Evolutionary conservation across 2,888 invertebrate genomes (phyloP), one percentile per base, ranked within the genome.

Genomic region (Limenitis camilla): DNA sequence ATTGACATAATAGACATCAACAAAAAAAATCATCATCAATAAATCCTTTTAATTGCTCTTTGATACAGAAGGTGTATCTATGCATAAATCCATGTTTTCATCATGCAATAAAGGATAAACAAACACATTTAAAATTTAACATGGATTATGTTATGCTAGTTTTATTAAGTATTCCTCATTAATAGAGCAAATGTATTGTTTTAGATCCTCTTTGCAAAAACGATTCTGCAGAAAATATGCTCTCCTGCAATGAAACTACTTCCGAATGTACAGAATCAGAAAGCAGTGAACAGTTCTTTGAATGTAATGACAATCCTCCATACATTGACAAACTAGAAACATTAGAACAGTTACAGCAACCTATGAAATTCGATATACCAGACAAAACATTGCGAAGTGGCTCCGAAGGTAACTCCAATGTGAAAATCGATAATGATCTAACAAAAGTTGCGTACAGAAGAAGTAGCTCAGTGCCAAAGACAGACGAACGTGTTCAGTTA

Each of bases 231-330:
- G 87, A 87, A 55, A 87, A 87, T 64, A 86, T 87, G 85, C 67
- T 87, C 0, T 87, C 85, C 0, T 86, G 88, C 59, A 85, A 82
- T 53, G 88, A 88, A 68, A 88, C 88, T 1, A 84, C 83, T 29
- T 88, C 88, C 2, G 88, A 88, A 64, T 88, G 88, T 58, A 88
- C 88, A 0, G 88, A 88, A 63, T 88, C 88, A 0, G 88, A 88
- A 53, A 88, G 88, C 63, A 88, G 88, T 56, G 88, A 88, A 60
- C 88, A 88, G 59, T 88, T 75, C 57, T 88, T 76, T 56, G 88
- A 88, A 64, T 88, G 88, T 58, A 86, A 67, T 30, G 88, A 88
- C 27, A 81, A 74, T 53, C 74, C 76, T 0, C 64, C 76, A 0
- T 81, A 66, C 58, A 65, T 71, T 43, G 87, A 88, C 5, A 74